phyloP scores from a whole-genome alignment of 2,113 vertebrate genomes.

The Orycteropus afer region DNA sequence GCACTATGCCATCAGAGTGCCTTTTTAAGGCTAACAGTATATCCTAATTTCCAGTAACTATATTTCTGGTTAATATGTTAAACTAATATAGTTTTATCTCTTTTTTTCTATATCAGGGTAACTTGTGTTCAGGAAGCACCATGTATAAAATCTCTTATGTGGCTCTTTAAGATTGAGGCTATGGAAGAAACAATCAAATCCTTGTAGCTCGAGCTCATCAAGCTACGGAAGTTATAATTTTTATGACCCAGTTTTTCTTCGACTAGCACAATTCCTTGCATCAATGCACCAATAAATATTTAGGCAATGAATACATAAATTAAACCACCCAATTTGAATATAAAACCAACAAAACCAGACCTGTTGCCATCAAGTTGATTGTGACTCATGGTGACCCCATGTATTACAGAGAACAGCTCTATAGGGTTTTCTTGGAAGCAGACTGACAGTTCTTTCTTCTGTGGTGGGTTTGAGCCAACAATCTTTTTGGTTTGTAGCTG shows the following conservation, averaged over 20 bases:
- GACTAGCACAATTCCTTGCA: neutral
- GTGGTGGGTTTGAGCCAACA: neutral
- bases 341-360: neutral
- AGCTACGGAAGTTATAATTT: neutral
- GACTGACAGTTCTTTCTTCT: neutral
- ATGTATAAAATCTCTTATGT: neutral
- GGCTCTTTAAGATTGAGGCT: slow-evolving; percentile 14
- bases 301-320: slow-evolving; percentile 5
- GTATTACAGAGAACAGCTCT: neutral
- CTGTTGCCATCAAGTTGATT: neutral
- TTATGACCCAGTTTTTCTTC: slow-evolving; percentile 5
- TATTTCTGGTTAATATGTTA: neutral
- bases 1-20: no score
- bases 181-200: neutral
- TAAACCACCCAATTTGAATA: neutral
- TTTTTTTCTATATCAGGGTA: neutral
- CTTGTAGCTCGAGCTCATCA: neutral
- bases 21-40: neutral
- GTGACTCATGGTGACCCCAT: neutral
- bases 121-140: neutral
- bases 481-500: neutral
- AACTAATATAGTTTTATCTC: neutral
- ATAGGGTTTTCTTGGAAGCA: no score
- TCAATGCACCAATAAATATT: neutral
- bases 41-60: neutral